These are phyloP conservation scores for Galeruca laticollis DNA, from an alignment of 2,888 invertebrate species.

Conservation along the genomic window DNA sequence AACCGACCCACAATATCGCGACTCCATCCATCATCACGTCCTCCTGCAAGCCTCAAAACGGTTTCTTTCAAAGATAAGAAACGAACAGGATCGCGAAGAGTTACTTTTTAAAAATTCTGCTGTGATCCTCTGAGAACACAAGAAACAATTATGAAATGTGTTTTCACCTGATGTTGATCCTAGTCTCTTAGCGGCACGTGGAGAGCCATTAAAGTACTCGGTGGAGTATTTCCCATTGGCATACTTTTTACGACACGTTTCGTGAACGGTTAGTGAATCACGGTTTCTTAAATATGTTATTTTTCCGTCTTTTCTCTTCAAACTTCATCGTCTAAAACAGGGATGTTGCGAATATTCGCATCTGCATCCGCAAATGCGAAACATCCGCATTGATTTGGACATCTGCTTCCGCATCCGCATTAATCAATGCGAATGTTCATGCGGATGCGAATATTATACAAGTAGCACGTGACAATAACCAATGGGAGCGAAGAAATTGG, in stretches of 20 bases:
- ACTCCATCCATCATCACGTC: constrained; percentile 40
- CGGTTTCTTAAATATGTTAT: constrained; percentile 2
- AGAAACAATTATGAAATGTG: constrained; percentile 34
- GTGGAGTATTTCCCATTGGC: constrained; percentile 26
- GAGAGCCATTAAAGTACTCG: constrained; percentile 12
- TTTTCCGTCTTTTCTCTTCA: constrained; percentile 20
- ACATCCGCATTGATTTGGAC: too few species aligned
- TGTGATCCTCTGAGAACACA: constrained; percentile 38
- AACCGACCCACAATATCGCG: constrained; percentile 27
- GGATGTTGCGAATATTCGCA: too few species aligned
- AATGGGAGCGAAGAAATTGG: too few species aligned
- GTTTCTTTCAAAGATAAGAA: constrained; percentile 46
- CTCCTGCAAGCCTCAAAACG: too few species aligned
- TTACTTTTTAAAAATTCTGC: constrained; percentile 31
- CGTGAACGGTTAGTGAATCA: constrained; percentile 24
- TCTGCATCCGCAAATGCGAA: too few species aligned
- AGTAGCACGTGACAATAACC: too few species aligned
- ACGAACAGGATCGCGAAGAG: constrained; percentile 43
- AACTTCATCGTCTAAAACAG: constrained; percentile 12
- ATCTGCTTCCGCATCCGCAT: too few species aligned
- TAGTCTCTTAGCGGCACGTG: neutral
- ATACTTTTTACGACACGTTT: constrained; percentile 34
- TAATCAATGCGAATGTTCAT: too few species aligned
- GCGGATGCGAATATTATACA: too few species aligned
- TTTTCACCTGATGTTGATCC: constrained; percentile 18